Evolutionary conservation across 1,140 invertebrate genomes (phyloP).

Genomic region (Zaprionus camerounensis): DNA sequence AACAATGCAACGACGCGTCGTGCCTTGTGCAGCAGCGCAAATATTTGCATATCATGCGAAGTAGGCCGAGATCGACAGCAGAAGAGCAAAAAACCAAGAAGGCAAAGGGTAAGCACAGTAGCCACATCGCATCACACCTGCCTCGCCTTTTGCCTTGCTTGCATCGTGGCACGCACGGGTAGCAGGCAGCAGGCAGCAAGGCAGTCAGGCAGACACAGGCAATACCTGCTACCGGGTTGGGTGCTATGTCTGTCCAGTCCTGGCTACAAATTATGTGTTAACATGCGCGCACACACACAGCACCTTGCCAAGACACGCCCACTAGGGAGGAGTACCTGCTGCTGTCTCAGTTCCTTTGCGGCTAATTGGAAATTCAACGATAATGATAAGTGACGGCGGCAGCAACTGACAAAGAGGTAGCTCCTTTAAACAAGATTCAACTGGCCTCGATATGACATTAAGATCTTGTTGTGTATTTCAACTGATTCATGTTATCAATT

Average conservation of each 20-base stretch:
- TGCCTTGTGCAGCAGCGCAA: slow-evolving; percentile 28
- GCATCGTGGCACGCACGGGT: slow-evolving; percentile 28
- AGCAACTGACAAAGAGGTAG: slow-evolving; percentile 28
- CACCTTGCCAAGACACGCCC: slow-evolving; percentile 63
- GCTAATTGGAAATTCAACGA: slow-evolving; percentile 66
- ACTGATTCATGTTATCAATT: too few relatives aligned
- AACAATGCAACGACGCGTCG: slow-evolving; percentile 4
- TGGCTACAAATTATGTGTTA: slow-evolving; percentile 76
- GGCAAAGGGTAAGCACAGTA: slow-evolving; percentile 47
- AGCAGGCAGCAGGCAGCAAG: slow-evolving; percentile 23
- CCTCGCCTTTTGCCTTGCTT: neutral
- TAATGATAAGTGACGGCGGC: slow-evolving; percentile 58
- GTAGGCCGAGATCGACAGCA: slow-evolving; percentile 17
- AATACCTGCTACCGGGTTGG: slow-evolving; percentile 22
- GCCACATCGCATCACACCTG: neutral
- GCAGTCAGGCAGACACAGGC: neutral
- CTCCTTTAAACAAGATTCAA: neutral
- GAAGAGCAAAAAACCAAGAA: slow-evolving; percentile 4
- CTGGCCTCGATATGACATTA: neutral
- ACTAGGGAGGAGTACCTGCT: neutral
- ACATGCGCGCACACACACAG: slow-evolving; percentile 49
- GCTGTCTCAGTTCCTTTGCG: slow-evolving; percentile 11
- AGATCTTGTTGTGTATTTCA: neutral
- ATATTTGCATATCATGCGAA: slow-evolving; percentile 70
- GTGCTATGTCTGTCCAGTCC: slow-evolving; percentile 13